Conservation (phyloP, 1,140 invertebrate species). For the Drosophila nigrodunni region DNA sequence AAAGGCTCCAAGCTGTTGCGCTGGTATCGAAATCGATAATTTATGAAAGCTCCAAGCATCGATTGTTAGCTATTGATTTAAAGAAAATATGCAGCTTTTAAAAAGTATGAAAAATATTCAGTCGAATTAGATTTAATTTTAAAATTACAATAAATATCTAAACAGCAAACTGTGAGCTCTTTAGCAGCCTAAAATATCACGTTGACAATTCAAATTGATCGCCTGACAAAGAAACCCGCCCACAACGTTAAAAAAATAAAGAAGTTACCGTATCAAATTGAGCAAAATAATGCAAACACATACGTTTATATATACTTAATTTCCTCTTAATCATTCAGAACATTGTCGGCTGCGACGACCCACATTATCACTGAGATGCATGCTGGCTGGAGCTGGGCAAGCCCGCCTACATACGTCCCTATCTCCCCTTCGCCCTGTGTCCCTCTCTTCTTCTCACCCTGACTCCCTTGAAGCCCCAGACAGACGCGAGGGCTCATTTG, state of each 20-base stretch:
- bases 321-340: slow-evolving; percentile 78
- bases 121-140: no score
- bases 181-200: neutral
- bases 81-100: no score
- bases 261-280: slow-evolving; percentile 66
- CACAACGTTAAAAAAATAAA: slow-evolving; percentile 52
- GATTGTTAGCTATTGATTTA: neutral
- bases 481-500: slow-evolving; percentile 80
- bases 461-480: slow-evolving; percentile 16
- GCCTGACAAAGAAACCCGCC: slow-evolving; percentile 34
- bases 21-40: neutral
- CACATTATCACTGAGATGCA: slow-evolving; percentile 51
- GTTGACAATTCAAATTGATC: slow-evolving; percentile 38
- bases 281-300: slow-evolving; percentile 30
- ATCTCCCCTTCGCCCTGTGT: slow-evolving; percentile 7
- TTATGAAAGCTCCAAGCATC: neutral
- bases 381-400: slow-evolving; percentile 53
- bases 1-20: neutral
- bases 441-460: neutral
- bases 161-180: neutral
- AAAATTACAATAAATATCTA: neutral
- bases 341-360: slow-evolving; percentile 43
- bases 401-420: neutral
- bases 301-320: slow-evolving; percentile 64
- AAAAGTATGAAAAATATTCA: no score